These are phyloP conservation scores for Gymnothorax reevesii DNA, from an alignment of 2,797 vertebrate species.

Conservation along the genomic window DNA sequence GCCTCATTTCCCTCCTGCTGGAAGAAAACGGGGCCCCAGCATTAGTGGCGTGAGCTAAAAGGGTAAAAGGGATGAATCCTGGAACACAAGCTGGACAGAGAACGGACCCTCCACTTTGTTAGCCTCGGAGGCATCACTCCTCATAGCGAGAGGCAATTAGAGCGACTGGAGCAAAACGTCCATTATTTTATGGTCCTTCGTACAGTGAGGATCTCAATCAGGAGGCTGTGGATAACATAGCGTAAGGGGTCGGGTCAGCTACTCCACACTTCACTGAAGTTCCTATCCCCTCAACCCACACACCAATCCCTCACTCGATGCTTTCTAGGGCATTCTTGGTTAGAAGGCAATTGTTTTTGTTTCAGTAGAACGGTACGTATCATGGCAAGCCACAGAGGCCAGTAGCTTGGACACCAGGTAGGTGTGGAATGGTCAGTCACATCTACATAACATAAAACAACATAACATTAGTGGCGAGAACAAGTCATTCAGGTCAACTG, in stretches of 20 bases:
- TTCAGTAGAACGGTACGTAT: not conserved
- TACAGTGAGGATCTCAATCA: not conserved
- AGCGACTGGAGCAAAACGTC: not conserved
- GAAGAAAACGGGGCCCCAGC: not conserved
- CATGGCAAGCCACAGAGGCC: not conserved
- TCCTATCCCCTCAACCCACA: not conserved
- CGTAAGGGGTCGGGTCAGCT: not conserved
- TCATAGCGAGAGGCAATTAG: conserved; percentile 1
- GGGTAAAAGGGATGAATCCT: not conserved
- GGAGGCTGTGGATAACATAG: not conserved
- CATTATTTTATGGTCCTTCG: not conserved
- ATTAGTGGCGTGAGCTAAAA: not conserved
- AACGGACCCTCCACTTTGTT: not conserved
- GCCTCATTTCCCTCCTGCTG: not conserved
- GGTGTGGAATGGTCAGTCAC: not conserved
- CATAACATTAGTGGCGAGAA: too few species aligned
- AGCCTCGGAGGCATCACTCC: not conserved
- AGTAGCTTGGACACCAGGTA: not conserved
- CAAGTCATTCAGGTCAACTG: too few species aligned
- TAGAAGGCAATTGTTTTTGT: not conserved
- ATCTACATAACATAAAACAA: too few species aligned
- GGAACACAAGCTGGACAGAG: not conserved
- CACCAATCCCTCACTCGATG: not conserved
- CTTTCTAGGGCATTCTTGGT: not conserved
- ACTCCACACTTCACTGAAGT: not conserved